Evolutionary conservation across 2,113 vertebrate genomes (phyloP).

Genomic region (Bos javanicus): DNA sequence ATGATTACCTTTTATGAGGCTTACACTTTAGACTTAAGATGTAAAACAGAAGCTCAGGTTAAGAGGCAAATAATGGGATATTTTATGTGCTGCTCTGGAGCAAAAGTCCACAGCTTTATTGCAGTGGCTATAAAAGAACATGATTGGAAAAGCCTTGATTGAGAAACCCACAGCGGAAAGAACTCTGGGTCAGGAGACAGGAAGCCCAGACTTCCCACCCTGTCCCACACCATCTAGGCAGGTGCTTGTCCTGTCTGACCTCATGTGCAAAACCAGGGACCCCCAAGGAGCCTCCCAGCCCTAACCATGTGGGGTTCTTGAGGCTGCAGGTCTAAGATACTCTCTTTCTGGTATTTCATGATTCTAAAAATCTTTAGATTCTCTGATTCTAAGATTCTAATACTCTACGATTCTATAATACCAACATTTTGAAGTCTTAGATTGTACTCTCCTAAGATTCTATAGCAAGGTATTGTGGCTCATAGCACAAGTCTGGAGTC

Average conservation of each 20-base stretch:
- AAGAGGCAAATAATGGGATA: slow-evolving; percentile 75
- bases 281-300: background rate
- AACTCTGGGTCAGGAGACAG: background rate
- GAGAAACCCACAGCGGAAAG: slow-evolving; percentile 50
- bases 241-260: background rate
- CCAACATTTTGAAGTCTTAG: background rate
- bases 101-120: slow-evolving; percentile 77
- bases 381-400: background rate
- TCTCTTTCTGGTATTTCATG: background rate
- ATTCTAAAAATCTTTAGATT: background rate
- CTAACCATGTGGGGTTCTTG: background rate
- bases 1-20: slow-evolving; percentile 77
- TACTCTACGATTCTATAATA: background rate
- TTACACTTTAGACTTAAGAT: slow-evolving; percentile 74
- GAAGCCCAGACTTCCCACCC: slow-evolving; percentile 12
- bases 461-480: background rate
- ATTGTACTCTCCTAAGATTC: background rate
- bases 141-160: slow-evolving; percentile 56
- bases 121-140: slow-evolving; percentile 57
- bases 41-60: slow-evolving; percentile 75
- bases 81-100: slow-evolving; percentile 74
- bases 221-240: background rate
- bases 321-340: background rate
- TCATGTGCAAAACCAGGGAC: background rate
- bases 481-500: background rate